phyloP scores from a whole-genome alignment of 2,797 vertebrate genomes.

The Micropoecilia bifurca region DNA sequence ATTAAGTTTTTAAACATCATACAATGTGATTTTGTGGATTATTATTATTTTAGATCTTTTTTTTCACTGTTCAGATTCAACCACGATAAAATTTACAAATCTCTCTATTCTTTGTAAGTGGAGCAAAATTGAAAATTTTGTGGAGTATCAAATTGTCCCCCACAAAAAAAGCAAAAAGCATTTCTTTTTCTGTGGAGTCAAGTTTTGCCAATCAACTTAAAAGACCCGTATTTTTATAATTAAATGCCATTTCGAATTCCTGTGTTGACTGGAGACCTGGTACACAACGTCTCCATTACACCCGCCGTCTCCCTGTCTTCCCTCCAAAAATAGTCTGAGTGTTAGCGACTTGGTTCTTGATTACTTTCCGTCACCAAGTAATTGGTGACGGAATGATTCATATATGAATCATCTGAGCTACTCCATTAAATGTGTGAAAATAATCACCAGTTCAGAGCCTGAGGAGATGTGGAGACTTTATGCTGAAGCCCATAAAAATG shows the following conservation, averaged over 20 bases:
- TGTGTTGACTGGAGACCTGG: not conserved
- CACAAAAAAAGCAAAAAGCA: not conserved
- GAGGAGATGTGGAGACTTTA: not conserved
- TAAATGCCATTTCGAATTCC: not conserved
- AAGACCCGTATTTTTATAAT: not conserved
- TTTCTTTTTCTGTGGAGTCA: not conserved
- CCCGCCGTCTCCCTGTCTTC: not conserved
- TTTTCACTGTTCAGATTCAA: no score
- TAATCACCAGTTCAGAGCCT: not conserved
- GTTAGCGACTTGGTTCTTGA: not conserved
- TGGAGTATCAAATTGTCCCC: not conserved
- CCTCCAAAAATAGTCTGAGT: not conserved
- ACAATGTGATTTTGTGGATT: no score
- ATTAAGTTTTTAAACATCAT: no score
- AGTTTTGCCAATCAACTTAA: not conserved
- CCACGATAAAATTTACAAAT: no score
- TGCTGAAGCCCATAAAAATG: not conserved
- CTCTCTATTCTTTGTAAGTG: no score
- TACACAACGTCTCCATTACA: not conserved
- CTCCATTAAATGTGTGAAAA: not conserved
- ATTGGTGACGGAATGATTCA: conserved; percentile 2
- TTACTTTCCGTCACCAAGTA: not conserved
- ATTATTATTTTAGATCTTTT: no score
- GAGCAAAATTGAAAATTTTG: not conserved
- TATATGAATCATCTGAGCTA: not conserved